These are phyloP conservation scores for Brachypalpus laphriformis DNA, from an alignment of 2,888 invertebrate genomes.

Conservation along the genomic window DNA sequence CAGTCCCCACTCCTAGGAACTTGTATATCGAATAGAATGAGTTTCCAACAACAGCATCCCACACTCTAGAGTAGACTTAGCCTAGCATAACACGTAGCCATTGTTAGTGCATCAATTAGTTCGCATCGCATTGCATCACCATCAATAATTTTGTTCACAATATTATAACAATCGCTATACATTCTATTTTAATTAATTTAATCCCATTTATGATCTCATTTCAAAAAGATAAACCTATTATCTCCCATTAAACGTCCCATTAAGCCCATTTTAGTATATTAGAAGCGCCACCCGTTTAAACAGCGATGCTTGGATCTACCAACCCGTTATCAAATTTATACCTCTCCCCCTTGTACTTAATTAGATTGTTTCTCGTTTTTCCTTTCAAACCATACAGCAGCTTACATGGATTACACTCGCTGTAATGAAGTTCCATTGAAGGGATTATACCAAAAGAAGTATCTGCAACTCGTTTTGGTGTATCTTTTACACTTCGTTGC, in stretches of 20 bases:
- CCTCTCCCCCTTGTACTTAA: background rate
- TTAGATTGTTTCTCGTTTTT: background rate
- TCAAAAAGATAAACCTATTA: background rate
- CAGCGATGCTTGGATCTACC: conserved; percentile 39
- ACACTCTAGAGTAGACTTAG: background rate
- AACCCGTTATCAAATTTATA: background rate
- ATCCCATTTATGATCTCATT: background rate
- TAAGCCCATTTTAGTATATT: background rate
- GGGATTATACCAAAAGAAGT: too few relatives aligned
- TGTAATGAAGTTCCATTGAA: too few relatives aligned
- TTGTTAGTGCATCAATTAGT: background rate
- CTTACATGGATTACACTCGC: background rate
- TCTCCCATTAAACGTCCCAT: background rate
- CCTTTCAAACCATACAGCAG: background rate
- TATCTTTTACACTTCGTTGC: background rate
- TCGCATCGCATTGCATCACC: background rate
- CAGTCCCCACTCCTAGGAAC: too few relatives aligned
- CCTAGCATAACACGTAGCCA: background rate
- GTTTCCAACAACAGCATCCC: background rate
- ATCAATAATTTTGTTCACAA: background rate
- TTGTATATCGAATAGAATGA: background rate
- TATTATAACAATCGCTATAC: background rate
- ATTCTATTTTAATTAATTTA: background rate
- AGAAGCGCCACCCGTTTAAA: background rate
- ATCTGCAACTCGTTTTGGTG: too few relatives aligned